phyloP scores from a whole-genome alignment of 2,888 invertebrate species.

The Megastigmus dorsalis region DNA sequence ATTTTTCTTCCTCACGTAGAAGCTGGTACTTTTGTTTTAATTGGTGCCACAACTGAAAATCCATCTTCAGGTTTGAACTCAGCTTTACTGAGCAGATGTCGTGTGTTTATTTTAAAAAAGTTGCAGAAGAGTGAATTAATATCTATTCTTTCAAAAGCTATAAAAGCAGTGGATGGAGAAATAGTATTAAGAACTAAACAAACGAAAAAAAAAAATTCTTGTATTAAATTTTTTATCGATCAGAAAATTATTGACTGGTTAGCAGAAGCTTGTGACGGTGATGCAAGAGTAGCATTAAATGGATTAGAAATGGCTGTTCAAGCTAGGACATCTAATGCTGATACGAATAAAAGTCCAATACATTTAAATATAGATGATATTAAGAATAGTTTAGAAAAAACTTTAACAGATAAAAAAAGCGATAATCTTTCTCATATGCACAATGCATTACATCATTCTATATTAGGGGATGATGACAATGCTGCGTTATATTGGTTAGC shows the following conservation, averaged over 20 bases:
- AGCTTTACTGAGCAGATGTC: constrained; percentile 86
- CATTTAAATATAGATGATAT: constrained; percentile 79
- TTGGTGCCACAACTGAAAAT: constrained; percentile 92
- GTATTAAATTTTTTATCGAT: constrained; percentile 75
- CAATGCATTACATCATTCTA: constrained; percentile 89
- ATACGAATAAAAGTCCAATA: constrained; percentile 67
- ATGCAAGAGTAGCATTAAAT: constrained; percentile 86
- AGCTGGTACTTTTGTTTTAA: constrained; percentile 84
- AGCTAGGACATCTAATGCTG: constrained; percentile 69
- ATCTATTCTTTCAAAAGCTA: constrained; percentile 79
- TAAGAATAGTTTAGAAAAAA: constrained; percentile 84
- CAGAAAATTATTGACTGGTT: constrained; percentile 81
- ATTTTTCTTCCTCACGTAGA: constrained; percentile 87
- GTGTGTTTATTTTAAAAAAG: constrained; percentile 85
- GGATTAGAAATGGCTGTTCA: constrained; percentile 83
- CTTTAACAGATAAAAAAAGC: constrained; percentile 85
- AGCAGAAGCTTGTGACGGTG: constrained; percentile 87
- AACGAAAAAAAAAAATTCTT: constrained; percentile 5
- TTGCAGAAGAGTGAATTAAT: constrained; percentile 78
- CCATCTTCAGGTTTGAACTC: constrained; percentile 90
- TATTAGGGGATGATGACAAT: constrained; percentile 86
- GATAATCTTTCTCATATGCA: constrained; percentile 89
- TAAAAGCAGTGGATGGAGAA: constrained; percentile 71
- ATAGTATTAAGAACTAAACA: neutral
- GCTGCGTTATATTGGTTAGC: constrained; percentile 89